These are phyloP conservation scores for Mergus octosetaceus DNA, from an alignment of 2,797 vertebrate genomes.

Conservation along the genomic window DNA sequence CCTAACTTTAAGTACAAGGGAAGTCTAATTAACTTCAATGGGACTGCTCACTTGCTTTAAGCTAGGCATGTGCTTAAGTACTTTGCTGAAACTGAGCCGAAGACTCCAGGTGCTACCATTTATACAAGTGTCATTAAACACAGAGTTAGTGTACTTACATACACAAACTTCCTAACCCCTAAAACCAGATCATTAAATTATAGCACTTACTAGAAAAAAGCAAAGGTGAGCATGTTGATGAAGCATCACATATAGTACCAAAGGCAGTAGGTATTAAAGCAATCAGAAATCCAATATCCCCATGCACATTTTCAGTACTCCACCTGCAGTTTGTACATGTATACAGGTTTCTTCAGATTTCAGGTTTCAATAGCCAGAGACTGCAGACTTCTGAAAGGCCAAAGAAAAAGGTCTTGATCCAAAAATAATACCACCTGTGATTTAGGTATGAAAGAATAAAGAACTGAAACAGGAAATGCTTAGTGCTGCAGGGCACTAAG, in stretches of 20 bases:
- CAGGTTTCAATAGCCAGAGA: background rate
- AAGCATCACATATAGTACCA: background rate
- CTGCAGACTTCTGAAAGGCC: background rate
- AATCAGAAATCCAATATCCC: background rate
- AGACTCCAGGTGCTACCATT: slow-evolving; percentile 69
- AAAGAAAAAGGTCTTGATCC: background rate
- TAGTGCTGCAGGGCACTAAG: background rate
- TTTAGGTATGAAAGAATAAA: background rate
- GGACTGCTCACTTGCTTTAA: slow-evolving; percentile 62
- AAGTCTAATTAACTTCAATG: slow-evolving; percentile 73
- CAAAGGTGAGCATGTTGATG: slow-evolving; percentile 37
- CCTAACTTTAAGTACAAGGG: slow-evolving; percentile 69
- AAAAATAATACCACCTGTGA: background rate
- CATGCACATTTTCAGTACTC: background rate
- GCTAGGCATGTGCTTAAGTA: slow-evolving; percentile 63
- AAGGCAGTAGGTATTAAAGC: background rate
- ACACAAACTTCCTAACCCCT: slow-evolving; percentile 67
- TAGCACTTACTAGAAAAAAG: slow-evolving; percentile 16
- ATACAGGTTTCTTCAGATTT: background rate
- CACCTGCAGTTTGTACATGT: background rate
- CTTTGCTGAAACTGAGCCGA: slow-evolving; percentile 52
- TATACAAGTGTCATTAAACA: slow-evolving; percentile 69
- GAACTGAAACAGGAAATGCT: background rate
- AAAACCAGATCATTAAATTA: slow-evolving; percentile 64
- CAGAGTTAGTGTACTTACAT: slow-evolving; percentile 50